phyloP scores from a whole-genome alignment of 2,113 vertebrate genomes.

The Prunella himalayana region DNA sequence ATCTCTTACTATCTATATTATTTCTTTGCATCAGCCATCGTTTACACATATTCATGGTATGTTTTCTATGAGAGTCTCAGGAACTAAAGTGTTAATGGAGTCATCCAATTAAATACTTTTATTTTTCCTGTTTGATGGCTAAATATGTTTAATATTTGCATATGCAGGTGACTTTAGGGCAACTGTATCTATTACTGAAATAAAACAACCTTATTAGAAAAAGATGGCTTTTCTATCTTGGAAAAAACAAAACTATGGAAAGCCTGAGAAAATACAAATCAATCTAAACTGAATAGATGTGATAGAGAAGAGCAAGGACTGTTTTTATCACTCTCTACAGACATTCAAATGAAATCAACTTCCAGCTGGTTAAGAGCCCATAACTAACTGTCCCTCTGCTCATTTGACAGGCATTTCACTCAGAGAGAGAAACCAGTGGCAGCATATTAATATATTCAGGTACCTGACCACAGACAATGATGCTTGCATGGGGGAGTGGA shows the following conservation, averaged over 20 bases:
- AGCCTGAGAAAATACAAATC: not conserved
- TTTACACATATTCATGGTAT: not conserved
- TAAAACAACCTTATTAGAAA: fast-evolving
- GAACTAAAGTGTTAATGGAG: not conserved
- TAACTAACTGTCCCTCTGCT: not conserved
- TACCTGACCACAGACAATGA: not conserved
- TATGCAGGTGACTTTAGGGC: not conserved
- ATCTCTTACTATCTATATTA: not conserved
- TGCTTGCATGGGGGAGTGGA: not conserved
- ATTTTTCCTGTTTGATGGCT: not conserved
- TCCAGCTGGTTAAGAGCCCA: constrained; percentile 8
- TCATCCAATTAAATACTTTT: not conserved
- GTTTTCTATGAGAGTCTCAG: not conserved
- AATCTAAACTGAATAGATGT: not conserved
- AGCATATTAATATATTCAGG: not conserved
- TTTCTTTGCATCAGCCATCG: not conserved
- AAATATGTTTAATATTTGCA: not conserved
- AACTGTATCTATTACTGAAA: not conserved
- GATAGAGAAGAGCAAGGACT: not conserved
- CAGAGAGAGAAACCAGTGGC: not conserved
- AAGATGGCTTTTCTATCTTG: not conserved
- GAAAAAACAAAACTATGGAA: not conserved
- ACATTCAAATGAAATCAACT: constrained; percentile 18
- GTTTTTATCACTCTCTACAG: not conserved
- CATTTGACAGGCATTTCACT: not conserved